phyloP scores from a whole-genome alignment of 2,888 invertebrate species.

The Anarsia innoxiella region DNA sequence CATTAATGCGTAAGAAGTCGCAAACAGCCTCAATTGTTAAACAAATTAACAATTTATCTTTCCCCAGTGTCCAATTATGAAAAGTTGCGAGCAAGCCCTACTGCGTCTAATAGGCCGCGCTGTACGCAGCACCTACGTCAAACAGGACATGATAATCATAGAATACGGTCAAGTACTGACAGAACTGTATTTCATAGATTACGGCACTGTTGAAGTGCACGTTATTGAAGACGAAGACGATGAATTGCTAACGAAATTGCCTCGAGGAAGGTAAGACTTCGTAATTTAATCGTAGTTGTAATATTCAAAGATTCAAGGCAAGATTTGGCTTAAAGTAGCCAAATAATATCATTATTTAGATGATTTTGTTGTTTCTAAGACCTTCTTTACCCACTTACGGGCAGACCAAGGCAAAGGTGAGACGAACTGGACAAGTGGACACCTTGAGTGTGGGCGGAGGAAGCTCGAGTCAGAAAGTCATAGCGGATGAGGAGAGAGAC shows the following conservation, averaged over 20 bases:
- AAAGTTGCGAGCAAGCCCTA: background rate
- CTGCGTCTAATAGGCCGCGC: background rate
- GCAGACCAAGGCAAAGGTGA: background rate
- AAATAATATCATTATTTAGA: too few relatives aligned
- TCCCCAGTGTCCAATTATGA: background rate
- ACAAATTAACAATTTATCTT: background rate
- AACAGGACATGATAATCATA: background rate
- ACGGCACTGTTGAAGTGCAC: background rate
- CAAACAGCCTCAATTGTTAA: background rate
- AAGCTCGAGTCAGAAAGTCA: too few relatives aligned
- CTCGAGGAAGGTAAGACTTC: background rate
- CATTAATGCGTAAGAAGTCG: background rate
- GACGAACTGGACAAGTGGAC: too few relatives aligned
- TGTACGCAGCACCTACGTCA: background rate
- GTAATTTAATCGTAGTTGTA: background rate
- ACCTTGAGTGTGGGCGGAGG: too few relatives aligned
- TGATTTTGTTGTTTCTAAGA: too few relatives aligned
- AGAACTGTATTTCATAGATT: background rate
- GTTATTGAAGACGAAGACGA: background rate
- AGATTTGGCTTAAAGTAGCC: background rate
- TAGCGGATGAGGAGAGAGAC: too few relatives aligned
- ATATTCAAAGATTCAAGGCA: background rate
- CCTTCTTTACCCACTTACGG: background rate
- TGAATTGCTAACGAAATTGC: background rate
- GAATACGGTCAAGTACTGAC: background rate